phyloP scores from a whole-genome alignment of 2,113 vertebrate genomes.

The Trochalopteron elliotii region DNA sequence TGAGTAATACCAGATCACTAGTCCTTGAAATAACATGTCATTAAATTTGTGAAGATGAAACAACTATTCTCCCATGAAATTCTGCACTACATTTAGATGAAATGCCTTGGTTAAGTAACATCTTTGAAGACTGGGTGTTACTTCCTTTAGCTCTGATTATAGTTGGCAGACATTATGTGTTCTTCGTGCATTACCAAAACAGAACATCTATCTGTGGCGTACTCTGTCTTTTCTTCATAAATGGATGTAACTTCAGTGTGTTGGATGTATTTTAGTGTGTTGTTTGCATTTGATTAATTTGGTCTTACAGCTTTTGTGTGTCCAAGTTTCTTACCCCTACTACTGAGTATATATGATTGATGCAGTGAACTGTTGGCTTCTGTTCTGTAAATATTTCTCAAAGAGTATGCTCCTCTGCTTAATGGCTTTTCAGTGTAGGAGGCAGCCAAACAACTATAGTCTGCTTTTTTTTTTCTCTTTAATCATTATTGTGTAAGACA shows the following conservation, averaged over 20 bases:
- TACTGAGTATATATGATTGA: conserved; percentile 9
- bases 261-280: neutral
- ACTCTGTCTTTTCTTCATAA: neutral
- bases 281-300: conserved; percentile 19
- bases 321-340: neutral
- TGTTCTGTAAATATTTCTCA: conserved; percentile 40
- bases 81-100: conserved; percentile 22
- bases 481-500: conserved; percentile 53
- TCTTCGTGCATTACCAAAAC: neutral
- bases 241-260: neutral
- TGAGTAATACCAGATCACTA: conserved; percentile 33
- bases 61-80: conserved; percentile 10
- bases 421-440: conserved; percentile 12
- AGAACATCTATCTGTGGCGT: neutral
- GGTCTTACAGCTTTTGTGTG: neutral
- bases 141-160: conserved; percentile 46
- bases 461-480: neutral
- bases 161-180: conserved; percentile 22
- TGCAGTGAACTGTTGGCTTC: conserved; percentile 17
- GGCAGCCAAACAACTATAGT: neutral
- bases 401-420: neutral
- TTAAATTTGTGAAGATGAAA: conserved; percentile 32
- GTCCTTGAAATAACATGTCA: conserved; percentile 37
- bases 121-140: conserved; percentile 58
- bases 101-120: conserved; percentile 21